Base-by-base conservation (phyloP, 35 echinoderm and acorn worm genomes). In the Holothuria glaberrima region DNA sequence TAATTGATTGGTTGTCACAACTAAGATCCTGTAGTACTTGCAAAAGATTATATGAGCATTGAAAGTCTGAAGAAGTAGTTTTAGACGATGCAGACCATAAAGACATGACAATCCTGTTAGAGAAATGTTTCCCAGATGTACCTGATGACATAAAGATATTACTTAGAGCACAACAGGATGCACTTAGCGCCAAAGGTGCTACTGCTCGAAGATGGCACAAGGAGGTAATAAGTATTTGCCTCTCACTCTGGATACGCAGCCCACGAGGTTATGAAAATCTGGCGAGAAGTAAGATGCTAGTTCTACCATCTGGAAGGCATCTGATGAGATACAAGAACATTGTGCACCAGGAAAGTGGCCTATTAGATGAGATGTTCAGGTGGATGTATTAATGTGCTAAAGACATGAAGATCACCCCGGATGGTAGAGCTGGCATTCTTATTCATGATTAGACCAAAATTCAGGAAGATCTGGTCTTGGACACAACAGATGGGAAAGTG, bases 371-470 rank as follows among this genome's bases (percentile, higher is more conserved):
- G 2, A 28, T 88, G 3, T 73, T 88, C 32, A 5, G 27, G 2
- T 74, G 86, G 86, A 88, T 88, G 86, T 74, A 22, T 59, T 35
- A 88, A 24, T 25, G 30, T 45, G 86, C 86, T 0, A 88, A 88
- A 5, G 66, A 74, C 26, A 27, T 2, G 0, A 54, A 54, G 1
- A 54, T 54, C 13, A 54, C 50, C 65, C 38, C 25, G 0, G 34
- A 50, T 87, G 17, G 34, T 9, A 30, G 16, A 59, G 68, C 66
- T 74, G 86, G 86, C 6, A 14, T 70, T 30, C 46, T 71, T 19
- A 74, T 88, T 17, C 86, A 88, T 18, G 86, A 88, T 58, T 66
- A 88, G 44, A 74, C 86, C 1, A 88, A 87, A 26, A 88, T 88
- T 30, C 86, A 88, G 25, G 65, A 88, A 25, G 68, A 88, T 17